phyloP scores from a whole-genome alignment of 2,888 invertebrate species.

The Epiperipatus broadwayi region DNA sequence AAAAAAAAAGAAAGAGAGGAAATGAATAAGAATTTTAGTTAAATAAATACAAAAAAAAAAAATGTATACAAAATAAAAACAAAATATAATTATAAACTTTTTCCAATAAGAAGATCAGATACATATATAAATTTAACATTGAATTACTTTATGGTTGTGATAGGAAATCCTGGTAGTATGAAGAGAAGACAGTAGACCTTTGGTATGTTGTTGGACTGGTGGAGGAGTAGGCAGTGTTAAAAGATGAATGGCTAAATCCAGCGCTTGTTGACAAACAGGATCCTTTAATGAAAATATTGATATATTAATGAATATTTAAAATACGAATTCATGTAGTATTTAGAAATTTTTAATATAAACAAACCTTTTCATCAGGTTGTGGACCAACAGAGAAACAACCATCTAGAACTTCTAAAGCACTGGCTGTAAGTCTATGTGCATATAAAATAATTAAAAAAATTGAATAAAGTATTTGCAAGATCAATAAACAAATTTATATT shows the following conservation, averaged over 20 bases:
- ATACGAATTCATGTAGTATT: not conserved
- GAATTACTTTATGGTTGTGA: conserved; percentile 58
- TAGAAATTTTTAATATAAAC: too few species aligned
- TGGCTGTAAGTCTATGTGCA: too few species aligned
- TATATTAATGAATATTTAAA: not conserved
- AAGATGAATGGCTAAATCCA: conserved; percentile 44
- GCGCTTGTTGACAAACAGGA: conserved; percentile 30
- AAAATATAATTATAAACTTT: too few species aligned
- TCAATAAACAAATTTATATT: too few species aligned
- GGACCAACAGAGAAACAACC: conserved; percentile 41
- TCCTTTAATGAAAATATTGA: too few species aligned
- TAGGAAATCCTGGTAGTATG: conserved; percentile 51
- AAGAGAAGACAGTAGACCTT: conserved; percentile 59
- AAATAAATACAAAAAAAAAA: too few species aligned
- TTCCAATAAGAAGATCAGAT: conserved; percentile 11
- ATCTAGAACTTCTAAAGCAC: conserved; percentile 52
- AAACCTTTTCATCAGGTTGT: conserved; percentile 21
- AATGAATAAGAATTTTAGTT: too few species aligned
- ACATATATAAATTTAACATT: not conserved
- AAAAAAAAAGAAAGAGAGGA: conserved; percentile 5
- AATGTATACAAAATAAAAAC: too few species aligned
- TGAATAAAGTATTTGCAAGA: too few species aligned
- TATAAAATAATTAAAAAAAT: too few species aligned
- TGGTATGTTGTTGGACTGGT: conserved; percentile 53
- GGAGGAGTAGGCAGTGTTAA: conserved; percentile 49